These are phyloP conservation scores for Momotus momota DNA, from an alignment of 2,797 vertebrate species.

Conservation along the genomic window DNA sequence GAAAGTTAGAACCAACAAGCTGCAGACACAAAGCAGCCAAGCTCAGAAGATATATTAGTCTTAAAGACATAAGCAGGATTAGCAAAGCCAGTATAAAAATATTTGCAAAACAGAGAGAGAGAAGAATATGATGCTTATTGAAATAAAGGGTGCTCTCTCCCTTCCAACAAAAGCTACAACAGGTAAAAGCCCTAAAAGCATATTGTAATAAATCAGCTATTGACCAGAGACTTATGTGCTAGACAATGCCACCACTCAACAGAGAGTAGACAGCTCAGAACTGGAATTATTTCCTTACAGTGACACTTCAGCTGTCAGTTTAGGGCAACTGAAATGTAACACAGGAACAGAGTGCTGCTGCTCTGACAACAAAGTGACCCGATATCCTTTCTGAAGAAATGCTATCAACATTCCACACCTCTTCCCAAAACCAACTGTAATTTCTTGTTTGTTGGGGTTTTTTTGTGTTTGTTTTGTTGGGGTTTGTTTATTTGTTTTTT, in stretches of 20 bases:
- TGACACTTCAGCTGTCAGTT: not conserved
- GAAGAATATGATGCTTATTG: rapidly evolving
- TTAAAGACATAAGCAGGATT: not conserved
- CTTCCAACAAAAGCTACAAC: not conserved
- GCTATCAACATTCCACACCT: rapidly evolving
- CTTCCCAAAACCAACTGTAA: not conserved
- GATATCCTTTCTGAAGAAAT: not conserved
- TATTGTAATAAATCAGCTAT: not conserved
- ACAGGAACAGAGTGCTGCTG: not conserved
- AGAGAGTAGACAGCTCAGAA: rapidly evolving
- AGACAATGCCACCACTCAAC: not conserved
- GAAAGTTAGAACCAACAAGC: not conserved
- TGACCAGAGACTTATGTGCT: not conserved
- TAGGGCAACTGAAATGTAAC: rapidly evolving
- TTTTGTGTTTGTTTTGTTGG: not conserved
- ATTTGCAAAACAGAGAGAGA: not conserved
- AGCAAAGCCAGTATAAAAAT: not conserved
- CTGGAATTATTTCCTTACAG: rapidly evolving
- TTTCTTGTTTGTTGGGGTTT: not conserved
- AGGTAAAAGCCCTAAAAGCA: not conserved
- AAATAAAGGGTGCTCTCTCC: not conserved
- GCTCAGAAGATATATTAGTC: not conserved
- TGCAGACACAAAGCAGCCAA: not conserved
- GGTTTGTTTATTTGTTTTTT: not conserved
- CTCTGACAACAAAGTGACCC: not conserved